phyloP scores from a whole-genome alignment of 2,797 vertebrate species.

The Rallus crepitans region DNA sequence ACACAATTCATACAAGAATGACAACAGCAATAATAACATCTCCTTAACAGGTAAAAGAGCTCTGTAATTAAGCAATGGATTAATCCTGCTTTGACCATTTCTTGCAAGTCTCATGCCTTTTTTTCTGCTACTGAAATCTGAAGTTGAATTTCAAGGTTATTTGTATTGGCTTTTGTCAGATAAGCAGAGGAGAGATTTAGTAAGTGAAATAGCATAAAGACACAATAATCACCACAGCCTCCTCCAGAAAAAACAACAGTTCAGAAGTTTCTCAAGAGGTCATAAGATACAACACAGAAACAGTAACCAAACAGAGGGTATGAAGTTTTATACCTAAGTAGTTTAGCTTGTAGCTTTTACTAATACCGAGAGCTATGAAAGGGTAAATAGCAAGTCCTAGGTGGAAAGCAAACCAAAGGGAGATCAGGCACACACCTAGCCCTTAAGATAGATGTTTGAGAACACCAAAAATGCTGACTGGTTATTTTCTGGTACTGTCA shows the following conservation, averaged over 20 bases:
- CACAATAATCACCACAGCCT: background rate
- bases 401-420: background rate
- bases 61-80: background rate
- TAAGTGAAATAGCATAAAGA: background rate
- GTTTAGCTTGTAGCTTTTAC: background rate
- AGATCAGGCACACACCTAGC: rapidly evolving
- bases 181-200: background rate
- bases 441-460: rapidly evolving
- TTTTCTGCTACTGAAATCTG: background rate
- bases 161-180: background rate
- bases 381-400: background rate
- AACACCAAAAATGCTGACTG: no score
- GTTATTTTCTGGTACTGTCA: no score
- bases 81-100: background rate
- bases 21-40: background rate
- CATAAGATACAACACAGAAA: background rate
- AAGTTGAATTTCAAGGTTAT: background rate
- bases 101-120: background rate
- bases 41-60: background rate
- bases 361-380: background rate
- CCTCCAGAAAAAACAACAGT: background rate
- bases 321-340: background rate
- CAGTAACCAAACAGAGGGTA: background rate
- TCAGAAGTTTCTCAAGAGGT: background rate
- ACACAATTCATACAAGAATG: background rate